Percentiles rank a stretch among this genome's conserved stretches.
These are phyloP conservation scores for Nomada hirtipes DNA, from an alignment of 2,888 invertebrate species.

Conservation along the genomic window DNA sequence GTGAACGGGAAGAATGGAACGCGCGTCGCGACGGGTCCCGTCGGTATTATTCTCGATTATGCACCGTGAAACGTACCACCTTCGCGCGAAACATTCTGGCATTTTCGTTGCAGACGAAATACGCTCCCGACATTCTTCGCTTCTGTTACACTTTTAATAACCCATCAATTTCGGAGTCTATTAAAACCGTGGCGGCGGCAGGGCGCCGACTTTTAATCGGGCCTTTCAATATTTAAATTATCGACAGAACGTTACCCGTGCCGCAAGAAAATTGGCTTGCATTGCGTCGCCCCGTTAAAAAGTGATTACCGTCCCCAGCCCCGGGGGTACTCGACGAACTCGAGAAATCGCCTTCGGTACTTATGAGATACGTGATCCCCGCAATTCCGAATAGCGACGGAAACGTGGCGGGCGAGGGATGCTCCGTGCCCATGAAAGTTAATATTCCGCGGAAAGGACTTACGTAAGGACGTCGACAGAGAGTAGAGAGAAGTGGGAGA, in stretches of 20 bases:
- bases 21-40: conserved; percentile 21
- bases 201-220: not conserved
- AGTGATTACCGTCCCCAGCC: conserved; percentile 10
- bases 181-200: too few species aligned
- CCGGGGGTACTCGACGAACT: conserved; percentile 33
- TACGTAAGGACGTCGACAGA: conserved; percentile 65
- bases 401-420: conserved; percentile 38
- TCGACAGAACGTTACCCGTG: not conserved
- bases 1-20: conserved; percentile 51
- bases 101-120: not conserved
- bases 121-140: not conserved
- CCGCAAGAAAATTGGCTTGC: conserved; percentile 41
- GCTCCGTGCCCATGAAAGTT: conserved; percentile 71
- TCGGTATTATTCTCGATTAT: conserved; percentile 44
- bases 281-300: conserved; percentile 31
- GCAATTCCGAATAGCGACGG: conserved; percentile 41
- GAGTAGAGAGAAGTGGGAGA: not conserved
- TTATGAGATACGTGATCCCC: conserved; percentile 60
- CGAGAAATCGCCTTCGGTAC: conserved; percentile 54
- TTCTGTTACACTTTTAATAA: not conserved
- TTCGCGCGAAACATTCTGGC: not conserved
- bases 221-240: conserved; percentile 22
- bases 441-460: conserved; percentile 72
- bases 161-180: not conserved
- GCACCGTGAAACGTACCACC: conserved; percentile 43